Evolutionary conservation across 1,140 invertebrate species (phyloP).

Genomic region (Capitella teleta): DNA sequence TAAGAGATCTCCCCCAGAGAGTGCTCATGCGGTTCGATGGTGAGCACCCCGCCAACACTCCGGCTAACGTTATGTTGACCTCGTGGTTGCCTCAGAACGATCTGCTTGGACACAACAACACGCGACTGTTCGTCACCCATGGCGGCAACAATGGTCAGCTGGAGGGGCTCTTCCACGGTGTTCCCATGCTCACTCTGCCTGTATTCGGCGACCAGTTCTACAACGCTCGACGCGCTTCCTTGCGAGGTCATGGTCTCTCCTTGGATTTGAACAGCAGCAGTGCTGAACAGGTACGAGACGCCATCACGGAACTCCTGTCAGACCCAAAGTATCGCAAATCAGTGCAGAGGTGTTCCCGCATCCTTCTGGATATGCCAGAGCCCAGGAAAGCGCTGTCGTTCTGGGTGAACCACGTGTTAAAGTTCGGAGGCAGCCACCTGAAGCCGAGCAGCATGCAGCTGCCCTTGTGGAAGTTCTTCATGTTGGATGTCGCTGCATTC

Average conservation of each 20-base stretch:
- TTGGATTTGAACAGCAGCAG: constrained; percentile 23
- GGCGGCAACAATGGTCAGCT: constrained; percentile 20
- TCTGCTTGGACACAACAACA: constrained; percentile 16
- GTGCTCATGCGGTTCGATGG: constrained; percentile 47
- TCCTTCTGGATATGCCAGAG: constrained; percentile 2
- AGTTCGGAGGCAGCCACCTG: constrained; percentile 8
- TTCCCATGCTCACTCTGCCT: constrained; percentile 10
- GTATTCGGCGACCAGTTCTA: constrained; percentile 8
- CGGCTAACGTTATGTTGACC: constrained; percentile 57
- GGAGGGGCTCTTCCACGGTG: constrained; percentile 15
- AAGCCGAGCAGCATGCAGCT: not conserved
- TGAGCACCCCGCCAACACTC: constrained; percentile 46
- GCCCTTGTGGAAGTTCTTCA: constrained; percentile 3
- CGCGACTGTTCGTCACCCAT: constrained; percentile 23
- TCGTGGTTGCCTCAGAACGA: constrained; percentile 58
- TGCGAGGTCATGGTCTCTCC: constrained; percentile 30
- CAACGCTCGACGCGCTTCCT: constrained; percentile 20
- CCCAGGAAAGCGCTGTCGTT: not conserved
- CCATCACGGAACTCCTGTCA: constrained; percentile 18
- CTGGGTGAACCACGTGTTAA: constrained; percentile 9
- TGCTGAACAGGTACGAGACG: constrained; percentile 17
- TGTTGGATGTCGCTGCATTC: constrained; percentile 5
- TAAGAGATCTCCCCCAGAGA: constrained; percentile 43
- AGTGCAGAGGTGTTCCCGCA: constrained; percentile 4
- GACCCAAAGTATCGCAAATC: constrained; percentile 1